phyloP scores from a whole-genome alignment of 2,888 invertebrate genomes.

The Mycogona germanica region DNA sequence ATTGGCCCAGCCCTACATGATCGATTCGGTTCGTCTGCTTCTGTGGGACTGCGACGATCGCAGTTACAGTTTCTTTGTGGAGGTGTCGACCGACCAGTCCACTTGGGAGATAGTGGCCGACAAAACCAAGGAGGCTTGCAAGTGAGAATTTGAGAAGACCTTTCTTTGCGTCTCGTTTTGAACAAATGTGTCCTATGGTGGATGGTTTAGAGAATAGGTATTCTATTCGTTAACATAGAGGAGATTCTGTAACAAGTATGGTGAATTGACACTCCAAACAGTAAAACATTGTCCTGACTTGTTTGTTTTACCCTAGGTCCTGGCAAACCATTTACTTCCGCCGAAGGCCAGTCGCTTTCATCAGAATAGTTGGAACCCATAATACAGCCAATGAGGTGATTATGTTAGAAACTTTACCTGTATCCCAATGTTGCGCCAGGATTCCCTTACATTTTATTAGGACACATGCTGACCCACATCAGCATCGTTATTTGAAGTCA shows the following conservation, averaged over 20 bases:
- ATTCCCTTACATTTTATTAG: no score
- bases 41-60: conserved; percentile 97
- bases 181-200: background rate
- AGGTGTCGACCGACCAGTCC: conserved; percentile 82
- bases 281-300: background rate
- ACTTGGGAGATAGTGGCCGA: conserved; percentile 89
- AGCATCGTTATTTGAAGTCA: no score
- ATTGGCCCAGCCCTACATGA: conserved; percentile 88
- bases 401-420: background rate
- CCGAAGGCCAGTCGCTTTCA: conserved; percentile 76
- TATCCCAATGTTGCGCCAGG: no score
- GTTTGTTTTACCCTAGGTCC: conserved; percentile 43
- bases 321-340: conserved; percentile 89
- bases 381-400: conserved; percentile 90
- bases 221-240: conserved; percentile 4
- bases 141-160: no score
- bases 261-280: background rate
- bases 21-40: conserved; percentile 74
- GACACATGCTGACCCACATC: no score
- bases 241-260: background rate
- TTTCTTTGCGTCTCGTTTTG: background rate
- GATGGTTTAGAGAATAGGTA: background rate
- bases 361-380: conserved; percentile 88
- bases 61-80: conserved; percentile 90
- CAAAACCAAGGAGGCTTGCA: conserved; percentile 66